These are phyloP conservation scores for Chloroclystis v-ata DNA, from an alignment of 2,888 invertebrate species.

Conservation along the genomic window DNA sequence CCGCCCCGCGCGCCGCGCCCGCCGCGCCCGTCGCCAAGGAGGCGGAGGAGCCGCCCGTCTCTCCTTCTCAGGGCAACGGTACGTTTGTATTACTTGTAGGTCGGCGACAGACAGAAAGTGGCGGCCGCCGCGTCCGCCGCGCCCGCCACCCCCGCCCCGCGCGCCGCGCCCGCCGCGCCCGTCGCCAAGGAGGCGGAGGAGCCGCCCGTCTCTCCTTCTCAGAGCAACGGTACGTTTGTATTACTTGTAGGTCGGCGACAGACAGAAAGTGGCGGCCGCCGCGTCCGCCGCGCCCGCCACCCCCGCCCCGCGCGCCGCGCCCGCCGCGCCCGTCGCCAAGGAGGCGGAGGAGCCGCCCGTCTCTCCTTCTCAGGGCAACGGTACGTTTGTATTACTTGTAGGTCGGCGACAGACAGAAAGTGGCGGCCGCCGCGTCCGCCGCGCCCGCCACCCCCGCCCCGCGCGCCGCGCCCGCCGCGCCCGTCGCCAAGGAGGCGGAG, in stretches of 20 bases:
- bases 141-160: too few relatives aligned
- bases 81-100: constrained; percentile 13
- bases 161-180: too few relatives aligned
- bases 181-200: too few relatives aligned
- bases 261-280: constrained; percentile 47
- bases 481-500: constrained; percentile 35
- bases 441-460: constrained; percentile 37
- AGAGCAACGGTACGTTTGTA: neutral
- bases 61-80: constrained; percentile 4
- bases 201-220: too few relatives aligned
- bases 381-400: constrained; percentile 24
- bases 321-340: constrained; percentile 27
- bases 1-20: too few relatives aligned
- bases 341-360: constrained; percentile 38
- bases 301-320: too few relatives aligned
- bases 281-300: too few relatives aligned
- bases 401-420: constrained; percentile 56
- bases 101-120: too few relatives aligned
- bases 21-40: too few relatives aligned
- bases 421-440: constrained; percentile 34
- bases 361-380: constrained; percentile 35
- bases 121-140: neutral
- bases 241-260: constrained; percentile 44
- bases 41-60: too few relatives aligned
- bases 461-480: constrained; percentile 25